Base-by-base conservation (phyloP, 2,113 vertebrate species). In the Tympanuchus pallidicinctus region DNA sequence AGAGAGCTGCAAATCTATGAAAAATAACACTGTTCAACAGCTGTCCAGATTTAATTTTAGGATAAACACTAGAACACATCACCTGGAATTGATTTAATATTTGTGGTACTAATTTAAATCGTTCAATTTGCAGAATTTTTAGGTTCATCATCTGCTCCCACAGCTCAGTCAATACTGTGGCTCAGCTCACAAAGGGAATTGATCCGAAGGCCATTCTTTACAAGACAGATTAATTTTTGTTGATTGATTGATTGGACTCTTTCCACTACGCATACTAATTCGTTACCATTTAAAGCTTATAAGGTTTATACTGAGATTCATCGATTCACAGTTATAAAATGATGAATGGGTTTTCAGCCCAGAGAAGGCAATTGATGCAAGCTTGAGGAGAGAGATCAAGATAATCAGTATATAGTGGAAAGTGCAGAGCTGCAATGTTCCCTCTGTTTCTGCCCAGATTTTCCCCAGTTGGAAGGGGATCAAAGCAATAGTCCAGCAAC, bases 31-130 rank as follows among this genome's bases (percentile, higher is more conserved):
- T 56, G 66, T 47, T 93, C 69, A 93, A 66, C 78, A 85, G 82
- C 78, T 86, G 75, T 5, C 65, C 71, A 42, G 71, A 74, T 77
- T 93, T 73, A 42, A 79, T 85, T 94, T 77, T 42, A 45, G 25
- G 61, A 88, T 47, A 77, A 91, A 88, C 47, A 71, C 22, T 5
- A 74, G 84, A 86, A 72, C 42, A 40, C 24, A 56, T 63, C 80
- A 47, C 43, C 61, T 69, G 74, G 57, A 43, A 92, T 69, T 94
- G 93, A 97, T 96, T 89, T 92, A 92, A 70, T 80, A 88, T 47
- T 86, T 52, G 25, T 18, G 40, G 22, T 57, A 61, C 71, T 86
- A 82, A 90, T 88, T 86, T 64, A 60, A 87, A 92, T 85, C 2
- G 18, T 71, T 89, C 71, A 7, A 71, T 91, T 82, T 36, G 54